phyloP scores from a whole-genome alignment of 2,113 vertebrate species.

The Apteryx mantelli region DNA sequence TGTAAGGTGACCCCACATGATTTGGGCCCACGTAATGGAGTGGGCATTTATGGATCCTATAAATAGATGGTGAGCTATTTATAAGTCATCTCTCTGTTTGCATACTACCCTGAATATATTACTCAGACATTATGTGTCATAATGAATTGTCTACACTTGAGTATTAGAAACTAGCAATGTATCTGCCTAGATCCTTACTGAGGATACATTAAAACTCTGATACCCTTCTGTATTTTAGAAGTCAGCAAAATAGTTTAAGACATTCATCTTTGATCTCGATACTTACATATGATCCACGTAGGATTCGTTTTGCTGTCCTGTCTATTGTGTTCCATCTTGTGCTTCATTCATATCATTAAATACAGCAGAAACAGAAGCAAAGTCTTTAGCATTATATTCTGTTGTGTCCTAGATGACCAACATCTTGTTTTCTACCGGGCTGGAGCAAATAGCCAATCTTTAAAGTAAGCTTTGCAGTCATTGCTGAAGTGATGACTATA shows the following conservation, averaged over 20 bases:
- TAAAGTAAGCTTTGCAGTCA: background rate
- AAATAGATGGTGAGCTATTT: constrained; percentile 37
- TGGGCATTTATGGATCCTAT: constrained; percentile 16
- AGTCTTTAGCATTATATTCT: background rate
- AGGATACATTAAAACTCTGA: background rate
- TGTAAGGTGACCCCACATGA: constrained; percentile 7
- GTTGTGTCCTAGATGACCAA: background rate
- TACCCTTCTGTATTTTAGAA: background rate
- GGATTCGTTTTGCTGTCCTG: background rate
- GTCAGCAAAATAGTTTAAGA: background rate
- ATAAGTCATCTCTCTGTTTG: background rate
- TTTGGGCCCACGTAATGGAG: background rate
- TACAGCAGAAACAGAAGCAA: background rate
- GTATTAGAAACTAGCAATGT: background rate
- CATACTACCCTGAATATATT: background rate
- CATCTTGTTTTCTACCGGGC: background rate
- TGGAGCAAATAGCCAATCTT: background rate
- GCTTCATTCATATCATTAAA: background rate
- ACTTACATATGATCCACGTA: background rate
- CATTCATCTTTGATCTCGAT: background rate
- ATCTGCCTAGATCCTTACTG: background rate
- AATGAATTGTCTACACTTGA: background rate
- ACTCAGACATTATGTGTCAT: background rate
- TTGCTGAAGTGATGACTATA: background rate
- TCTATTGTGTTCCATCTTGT: background rate